Evolutionary conservation across 2,113 vertebrate genomes (phyloP).

Genomic region (Microtus richardsoni): DNA sequence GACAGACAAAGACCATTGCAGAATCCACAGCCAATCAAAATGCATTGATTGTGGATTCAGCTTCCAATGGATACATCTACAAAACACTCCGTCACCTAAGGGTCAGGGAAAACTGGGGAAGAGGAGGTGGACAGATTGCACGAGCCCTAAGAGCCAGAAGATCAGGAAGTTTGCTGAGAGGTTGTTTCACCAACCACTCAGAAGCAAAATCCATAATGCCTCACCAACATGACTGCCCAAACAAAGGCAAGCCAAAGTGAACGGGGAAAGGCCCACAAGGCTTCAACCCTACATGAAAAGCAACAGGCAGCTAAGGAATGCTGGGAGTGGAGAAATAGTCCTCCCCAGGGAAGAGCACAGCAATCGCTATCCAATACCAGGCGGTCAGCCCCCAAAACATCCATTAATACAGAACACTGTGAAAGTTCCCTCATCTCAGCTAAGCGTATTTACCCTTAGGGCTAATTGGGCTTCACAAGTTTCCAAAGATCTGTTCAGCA

Average conservation of each 20-base stretch:
- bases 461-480: not conserved
- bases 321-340: not conserved
- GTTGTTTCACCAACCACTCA: too few species aligned
- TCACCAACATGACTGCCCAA: not conserved
- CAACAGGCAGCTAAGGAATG: not conserved
- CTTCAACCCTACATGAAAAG: not conserved
- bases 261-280: too few species aligned
- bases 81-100: too few species aligned
- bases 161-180: not conserved
- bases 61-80: too few species aligned
- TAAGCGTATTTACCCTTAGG: not conserved
- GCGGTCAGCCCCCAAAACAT: too few species aligned
- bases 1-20: too few species aligned
- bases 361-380: not conserved
- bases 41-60: too few species aligned
- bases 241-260: not conserved
- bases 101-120: not conserved
- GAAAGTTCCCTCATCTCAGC: not conserved
- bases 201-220: not conserved
- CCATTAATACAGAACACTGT: not conserved
- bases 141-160: not conserved
- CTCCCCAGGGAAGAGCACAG: not conserved
- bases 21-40: too few species aligned
- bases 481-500: slow-evolving; percentile 13
- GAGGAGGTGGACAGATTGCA: not conserved